Conservation (phyloP, 2,888 invertebrate species). For the Seira sanloemensis region DNA sequence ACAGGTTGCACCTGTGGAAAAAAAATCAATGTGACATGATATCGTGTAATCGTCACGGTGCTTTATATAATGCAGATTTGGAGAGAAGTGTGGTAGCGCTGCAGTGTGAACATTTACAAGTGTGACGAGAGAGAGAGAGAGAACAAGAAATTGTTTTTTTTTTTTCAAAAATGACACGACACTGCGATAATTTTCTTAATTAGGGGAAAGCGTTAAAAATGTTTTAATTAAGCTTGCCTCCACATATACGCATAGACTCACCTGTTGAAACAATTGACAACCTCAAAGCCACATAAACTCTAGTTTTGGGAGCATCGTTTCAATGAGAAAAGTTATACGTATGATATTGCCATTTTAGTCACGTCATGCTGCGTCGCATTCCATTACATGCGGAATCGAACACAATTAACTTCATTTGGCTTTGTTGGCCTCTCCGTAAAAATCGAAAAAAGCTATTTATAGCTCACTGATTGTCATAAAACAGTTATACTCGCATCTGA, state of each 20-base stretch:
- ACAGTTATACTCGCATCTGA: no score
- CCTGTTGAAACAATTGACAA: background rate
- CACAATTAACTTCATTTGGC: background rate
- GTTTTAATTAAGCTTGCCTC: slow-evolving; percentile 42
- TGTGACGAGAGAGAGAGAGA: background rate
- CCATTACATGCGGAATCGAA: background rate
- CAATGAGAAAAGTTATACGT: no score
- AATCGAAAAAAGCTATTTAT: background rate
- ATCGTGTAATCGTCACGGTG: no score
- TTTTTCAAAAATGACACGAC: slow-evolving; percentile 37
- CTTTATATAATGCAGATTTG: no score
- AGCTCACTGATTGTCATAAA: no score
- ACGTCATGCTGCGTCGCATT: background rate
- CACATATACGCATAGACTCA: background rate
- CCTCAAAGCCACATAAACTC: no score
- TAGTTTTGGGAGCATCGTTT: background rate
- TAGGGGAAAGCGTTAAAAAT: slow-evolving; percentile 59
- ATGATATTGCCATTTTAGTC: background rate
- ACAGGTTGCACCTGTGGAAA: no score
- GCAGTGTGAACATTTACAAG: no score
- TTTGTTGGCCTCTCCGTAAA: background rate
- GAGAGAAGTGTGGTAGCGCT: no score
- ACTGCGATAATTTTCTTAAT: slow-evolving; percentile 49
- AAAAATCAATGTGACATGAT: no score
- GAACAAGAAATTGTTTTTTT: slow-evolving; percentile 13